These are phyloP conservation scores for Marasmarcha lunaedactyla DNA, from an alignment of 2,888 invertebrate species.

Conservation along the genomic window DNA sequence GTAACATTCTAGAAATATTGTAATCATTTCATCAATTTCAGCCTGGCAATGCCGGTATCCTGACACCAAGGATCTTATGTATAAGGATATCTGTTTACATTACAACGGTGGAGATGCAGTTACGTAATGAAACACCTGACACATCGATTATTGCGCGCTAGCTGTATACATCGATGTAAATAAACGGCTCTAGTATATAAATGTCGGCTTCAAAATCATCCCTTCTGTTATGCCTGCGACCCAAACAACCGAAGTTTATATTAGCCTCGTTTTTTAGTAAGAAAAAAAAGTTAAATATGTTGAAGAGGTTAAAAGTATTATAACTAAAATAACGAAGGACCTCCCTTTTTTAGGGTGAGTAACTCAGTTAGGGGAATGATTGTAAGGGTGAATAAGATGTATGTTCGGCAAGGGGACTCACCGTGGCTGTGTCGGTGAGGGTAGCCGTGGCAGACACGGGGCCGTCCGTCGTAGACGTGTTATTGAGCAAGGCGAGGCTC, in stretches of 20 bases:
- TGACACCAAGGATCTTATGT: constrained; percentile 8
- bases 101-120: constrained; percentile 5
- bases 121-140: constrained; percentile 42
- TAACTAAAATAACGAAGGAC: constrained; percentile 45
- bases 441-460: constrained; percentile 61
- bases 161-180: constrained; percentile 20
- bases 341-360: constrained; percentile 53
- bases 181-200: constrained; percentile 13
- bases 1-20: no score
- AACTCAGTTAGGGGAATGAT: constrained; percentile 50
- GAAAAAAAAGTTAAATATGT: no score
- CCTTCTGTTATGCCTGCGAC: no score
- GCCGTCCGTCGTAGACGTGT: constrained; percentile 42
- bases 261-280: no score
- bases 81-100: constrained; percentile 9
- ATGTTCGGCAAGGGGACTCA: constrained; percentile 59
- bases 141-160: constrained; percentile 23
- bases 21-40: no score
- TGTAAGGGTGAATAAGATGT: constrained; percentile 52
- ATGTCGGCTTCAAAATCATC: no score
- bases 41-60: not conserved
- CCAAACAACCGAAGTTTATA: no score
- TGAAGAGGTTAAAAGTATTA: constrained; percentile 10
- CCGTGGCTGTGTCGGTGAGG: constrained; percentile 65
- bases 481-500: constrained; percentile 25